Base-by-base conservation (phyloP, 2,888 invertebrate species). In the Xestia rhomboidea region DNA sequence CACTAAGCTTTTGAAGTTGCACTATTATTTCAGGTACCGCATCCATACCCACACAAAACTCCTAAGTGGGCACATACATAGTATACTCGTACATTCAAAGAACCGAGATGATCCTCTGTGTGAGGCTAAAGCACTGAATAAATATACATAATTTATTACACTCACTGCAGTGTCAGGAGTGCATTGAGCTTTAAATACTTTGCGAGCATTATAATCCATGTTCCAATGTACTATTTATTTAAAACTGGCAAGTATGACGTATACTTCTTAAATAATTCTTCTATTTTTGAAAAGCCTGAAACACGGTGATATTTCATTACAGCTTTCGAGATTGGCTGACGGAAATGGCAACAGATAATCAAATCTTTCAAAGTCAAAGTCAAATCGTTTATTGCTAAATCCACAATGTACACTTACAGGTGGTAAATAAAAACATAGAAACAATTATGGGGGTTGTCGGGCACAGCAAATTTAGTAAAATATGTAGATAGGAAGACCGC, bases 21-120 rank as follows among this genome's bases (percentile, higher is more conserved):
- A 74, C 46, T 77, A 74, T 86, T 83, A 79, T 86, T 83, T 83
- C 68, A 77, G 57, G 54, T 70, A 62, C 68, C 21, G 66, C 34
- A 44, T 64, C 21, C 10, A 64, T 49, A 49, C 10, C 15, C 62
- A 62, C 30, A 60, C 60, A 3, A 60, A 30, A 30, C 11, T 62
- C 30, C 60, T 2, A 30, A 60, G 60, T 57, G 44, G 38, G 34
- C 6, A 60, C 5, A 27, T 60, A 60, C 60, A 60, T 30, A 60
- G 10, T 64, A 64, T n/a, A 8, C 15, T 51, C 34, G 13, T 77
- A 34, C 69, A 72, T 67, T 68, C 64, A 81, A 78, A 72, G 77
- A 70, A 72, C 72, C 67, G 63, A 64, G 81, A 72, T 34, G 63
- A 67, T 66, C 57, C 60, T 68, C 77, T 87, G 81, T 87, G 74